Conservation (phyloP, 2,888 invertebrate species). For the Kryphioiulus occultus region DNA sequence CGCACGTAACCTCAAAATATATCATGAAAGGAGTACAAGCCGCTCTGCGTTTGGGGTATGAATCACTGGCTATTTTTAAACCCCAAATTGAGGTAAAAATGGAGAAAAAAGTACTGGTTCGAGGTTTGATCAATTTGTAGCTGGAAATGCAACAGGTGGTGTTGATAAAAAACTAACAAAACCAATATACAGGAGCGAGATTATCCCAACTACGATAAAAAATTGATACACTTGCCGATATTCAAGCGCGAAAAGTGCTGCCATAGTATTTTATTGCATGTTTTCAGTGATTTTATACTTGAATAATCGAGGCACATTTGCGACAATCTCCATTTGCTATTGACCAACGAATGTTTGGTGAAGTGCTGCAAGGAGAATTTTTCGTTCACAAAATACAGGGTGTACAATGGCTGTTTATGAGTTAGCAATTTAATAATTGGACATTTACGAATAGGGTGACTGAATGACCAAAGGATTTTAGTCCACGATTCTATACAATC, state of each 20-base stretch:
- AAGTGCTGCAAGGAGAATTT: too few species aligned
- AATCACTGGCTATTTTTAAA: not conserved
- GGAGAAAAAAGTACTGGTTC: not conserved
- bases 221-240: not conserved
- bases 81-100: not conserved
- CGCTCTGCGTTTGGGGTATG: not conserved
- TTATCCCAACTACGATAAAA: not conserved
- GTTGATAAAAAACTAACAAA: not conserved
- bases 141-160: constrained; percentile 23
- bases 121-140: not conserved
- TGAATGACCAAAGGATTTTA: too few species aligned
- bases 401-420: too few species aligned
- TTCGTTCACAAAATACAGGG: too few species aligned
- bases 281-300: not conserved
- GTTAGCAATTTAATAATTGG: too few species aligned
- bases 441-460: too few species aligned
- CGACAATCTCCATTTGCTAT: not conserved
- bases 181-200: not conserved
- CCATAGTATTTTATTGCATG: not conserved
- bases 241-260: not conserved
- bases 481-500: too few species aligned
- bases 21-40: not conserved
- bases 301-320: not conserved
- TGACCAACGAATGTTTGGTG: too few species aligned
- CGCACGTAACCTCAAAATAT: not conserved